These are phyloP conservation scores for Nasonovia ribisnigri DNA, from an alignment of 2,888 invertebrate genomes.

Conservation along the genomic window DNA sequence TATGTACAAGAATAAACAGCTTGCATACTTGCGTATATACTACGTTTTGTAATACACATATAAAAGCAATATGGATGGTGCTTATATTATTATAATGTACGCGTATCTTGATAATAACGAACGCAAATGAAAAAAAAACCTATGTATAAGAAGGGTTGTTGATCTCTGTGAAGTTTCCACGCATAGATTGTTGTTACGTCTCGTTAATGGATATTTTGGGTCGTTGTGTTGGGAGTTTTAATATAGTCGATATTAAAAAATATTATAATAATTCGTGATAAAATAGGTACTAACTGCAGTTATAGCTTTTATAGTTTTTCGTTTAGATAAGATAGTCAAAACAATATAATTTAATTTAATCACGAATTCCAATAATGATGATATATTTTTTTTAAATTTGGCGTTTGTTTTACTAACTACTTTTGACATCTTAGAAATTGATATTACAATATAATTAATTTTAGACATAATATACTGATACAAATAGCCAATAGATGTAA, in stretches of 20 bases:
- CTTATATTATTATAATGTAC: background rate
- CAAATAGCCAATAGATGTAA: too few species aligned
- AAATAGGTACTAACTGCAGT: background rate
- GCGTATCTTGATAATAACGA: background rate
- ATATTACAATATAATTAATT: background rate
- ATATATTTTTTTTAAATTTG: too few species aligned
- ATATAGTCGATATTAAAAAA: background rate
- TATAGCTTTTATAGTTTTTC: background rate
- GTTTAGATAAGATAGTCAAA: background rate
- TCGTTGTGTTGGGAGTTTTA: background rate
- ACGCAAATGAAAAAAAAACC: background rate
- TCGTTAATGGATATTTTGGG: background rate
- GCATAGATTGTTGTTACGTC: background rate
- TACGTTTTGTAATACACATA: background rate
- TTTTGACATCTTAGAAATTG: background rate
- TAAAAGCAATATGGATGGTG: background rate
- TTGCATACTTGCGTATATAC: background rate
- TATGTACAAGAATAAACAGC: background rate
- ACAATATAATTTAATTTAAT: background rate
- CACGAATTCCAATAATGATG: too few species aligned
- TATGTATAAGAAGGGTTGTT: background rate
- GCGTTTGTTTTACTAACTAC: background rate
- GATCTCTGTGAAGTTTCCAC: background rate
- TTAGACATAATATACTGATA: background rate
- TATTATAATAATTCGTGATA: background rate